Percentiles rank a stretch among this genome's conserved stretches.
These are phyloP conservation scores for Stichodactyla helianthus DNA, from an alignment of 64 coral and sea anemone genomes.

Conservation along the genomic window DNA sequence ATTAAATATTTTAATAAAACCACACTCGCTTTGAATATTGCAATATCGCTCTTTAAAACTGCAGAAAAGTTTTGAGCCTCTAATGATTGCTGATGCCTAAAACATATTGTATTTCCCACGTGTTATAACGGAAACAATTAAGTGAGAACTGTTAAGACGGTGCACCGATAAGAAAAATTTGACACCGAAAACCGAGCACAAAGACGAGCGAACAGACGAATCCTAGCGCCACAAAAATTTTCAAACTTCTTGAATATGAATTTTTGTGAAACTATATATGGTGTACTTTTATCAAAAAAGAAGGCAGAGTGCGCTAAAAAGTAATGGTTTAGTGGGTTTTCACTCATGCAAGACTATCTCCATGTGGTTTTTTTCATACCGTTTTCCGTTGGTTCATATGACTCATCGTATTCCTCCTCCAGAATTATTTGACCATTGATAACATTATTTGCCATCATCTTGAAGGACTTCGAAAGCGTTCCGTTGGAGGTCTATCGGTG, in stretches of 20 bases:
- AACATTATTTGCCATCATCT: constrained; percentile 54
- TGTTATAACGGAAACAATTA: constrained; percentile 4
- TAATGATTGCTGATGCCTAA: background rate
- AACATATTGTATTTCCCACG: background rate
- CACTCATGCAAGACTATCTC: constrained; percentile 15
- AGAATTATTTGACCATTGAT: constrained; percentile 94
- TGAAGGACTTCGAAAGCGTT: background rate
- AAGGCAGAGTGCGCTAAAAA: background rate
- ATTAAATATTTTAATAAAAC: background rate
- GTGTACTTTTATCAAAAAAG: background rate
- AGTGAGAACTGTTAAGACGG: background rate
- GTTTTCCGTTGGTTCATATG: constrained; percentile 86
- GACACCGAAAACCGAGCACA: background rate
- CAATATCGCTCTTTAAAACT: background rate
- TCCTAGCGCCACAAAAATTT: background rate
- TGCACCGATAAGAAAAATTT: background rate
- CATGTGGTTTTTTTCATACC: constrained; percentile 45
- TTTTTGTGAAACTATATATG: background rate
- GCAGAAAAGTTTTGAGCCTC: background rate
- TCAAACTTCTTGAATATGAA: background rate
- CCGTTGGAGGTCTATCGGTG: background rate
- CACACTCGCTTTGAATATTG: background rate
- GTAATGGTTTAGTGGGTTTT: constrained; percentile 1
- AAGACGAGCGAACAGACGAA: background rate
- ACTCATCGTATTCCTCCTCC: constrained; percentile 98